Evolutionary conservation across 2,888 invertebrate species (phyloP).

Genomic region (Macrosiphum euphorbiae): DNA sequence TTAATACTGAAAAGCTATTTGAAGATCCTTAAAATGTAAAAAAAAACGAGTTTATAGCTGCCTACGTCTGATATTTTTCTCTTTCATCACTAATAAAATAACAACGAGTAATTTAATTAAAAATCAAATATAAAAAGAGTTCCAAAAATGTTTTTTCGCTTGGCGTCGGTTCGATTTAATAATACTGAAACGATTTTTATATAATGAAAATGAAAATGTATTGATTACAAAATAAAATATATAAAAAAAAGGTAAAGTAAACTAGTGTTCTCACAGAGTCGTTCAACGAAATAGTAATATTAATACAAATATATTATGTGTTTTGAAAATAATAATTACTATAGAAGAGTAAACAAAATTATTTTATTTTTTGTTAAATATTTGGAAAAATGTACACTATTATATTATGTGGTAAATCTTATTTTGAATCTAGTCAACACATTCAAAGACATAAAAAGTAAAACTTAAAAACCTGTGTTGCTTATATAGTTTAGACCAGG

Average conservation of each 20-base stretch:
- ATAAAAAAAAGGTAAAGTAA: background rate
- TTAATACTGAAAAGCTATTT: background rate
- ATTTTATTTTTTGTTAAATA: background rate
- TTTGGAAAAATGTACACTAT: background rate
- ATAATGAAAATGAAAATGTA: background rate
- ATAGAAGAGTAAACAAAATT: background rate
- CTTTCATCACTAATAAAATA: background rate
- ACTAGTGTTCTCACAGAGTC: background rate
- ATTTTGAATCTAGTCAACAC: background rate
- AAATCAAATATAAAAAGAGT: conserved; percentile 11
- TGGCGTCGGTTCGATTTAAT: background rate
- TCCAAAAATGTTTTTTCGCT: background rate
- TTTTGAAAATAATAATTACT: background rate
- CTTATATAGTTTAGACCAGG: background rate
- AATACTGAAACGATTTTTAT: background rate
- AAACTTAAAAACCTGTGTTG: background rate
- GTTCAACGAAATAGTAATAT: background rate
- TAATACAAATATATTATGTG: background rate
- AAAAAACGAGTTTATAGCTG: background rate
- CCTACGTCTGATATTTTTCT: background rate
- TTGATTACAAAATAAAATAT: background rate
- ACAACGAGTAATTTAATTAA: conserved; percentile 11
- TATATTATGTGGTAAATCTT: background rate
- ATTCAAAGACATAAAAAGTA: background rate
- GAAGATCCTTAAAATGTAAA: background rate